Conservation (phyloP, 2,113 vertebrate species). For the Hypocryptadius cinnamomeus region DNA sequence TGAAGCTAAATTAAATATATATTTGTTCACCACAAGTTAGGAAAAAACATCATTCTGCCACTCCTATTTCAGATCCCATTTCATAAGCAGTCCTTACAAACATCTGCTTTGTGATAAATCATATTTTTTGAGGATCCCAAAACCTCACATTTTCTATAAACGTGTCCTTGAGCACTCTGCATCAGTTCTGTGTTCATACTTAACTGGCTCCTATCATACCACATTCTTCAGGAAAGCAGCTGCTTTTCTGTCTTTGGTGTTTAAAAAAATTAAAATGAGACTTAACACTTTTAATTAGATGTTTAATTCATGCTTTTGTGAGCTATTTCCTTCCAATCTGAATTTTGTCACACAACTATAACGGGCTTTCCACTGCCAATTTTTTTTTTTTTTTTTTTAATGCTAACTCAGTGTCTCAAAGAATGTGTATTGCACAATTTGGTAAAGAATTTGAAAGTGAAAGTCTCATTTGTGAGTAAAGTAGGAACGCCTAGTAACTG, state of each 20-base stretch:
- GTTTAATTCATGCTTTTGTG: constrained; percentile 63
- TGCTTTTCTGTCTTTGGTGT: constrained; percentile 31
- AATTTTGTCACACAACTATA: constrained; percentile 54
- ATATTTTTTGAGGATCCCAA: neutral
- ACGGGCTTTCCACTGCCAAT: constrained; percentile 9
- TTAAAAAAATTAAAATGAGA: constrained; percentile 51
- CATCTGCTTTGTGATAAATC: neutral
- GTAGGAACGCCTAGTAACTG: neutral
- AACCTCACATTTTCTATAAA: neutral
- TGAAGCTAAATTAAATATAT: neutral
- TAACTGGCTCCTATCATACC: neutral
- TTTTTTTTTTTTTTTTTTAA: neutral
- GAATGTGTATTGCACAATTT: constrained; percentile 11
- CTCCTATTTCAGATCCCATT: neutral
- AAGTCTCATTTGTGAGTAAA: constrained; percentile 27
- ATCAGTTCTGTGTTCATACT: neutral
- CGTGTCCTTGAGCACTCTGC: neutral
- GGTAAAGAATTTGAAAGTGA: constrained; percentile 44
- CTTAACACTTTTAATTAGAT: constrained; percentile 63
- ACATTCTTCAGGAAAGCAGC: neutral
- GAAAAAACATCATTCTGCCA: neutral
- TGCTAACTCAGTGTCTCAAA: constrained; percentile 38
- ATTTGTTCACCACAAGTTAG: neutral
- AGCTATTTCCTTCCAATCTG: constrained; percentile 50
- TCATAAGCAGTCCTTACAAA: neutral